Conservation (phyloP, 2,797 vertebrate species). For the Aplochiton taeniatus region DNA sequence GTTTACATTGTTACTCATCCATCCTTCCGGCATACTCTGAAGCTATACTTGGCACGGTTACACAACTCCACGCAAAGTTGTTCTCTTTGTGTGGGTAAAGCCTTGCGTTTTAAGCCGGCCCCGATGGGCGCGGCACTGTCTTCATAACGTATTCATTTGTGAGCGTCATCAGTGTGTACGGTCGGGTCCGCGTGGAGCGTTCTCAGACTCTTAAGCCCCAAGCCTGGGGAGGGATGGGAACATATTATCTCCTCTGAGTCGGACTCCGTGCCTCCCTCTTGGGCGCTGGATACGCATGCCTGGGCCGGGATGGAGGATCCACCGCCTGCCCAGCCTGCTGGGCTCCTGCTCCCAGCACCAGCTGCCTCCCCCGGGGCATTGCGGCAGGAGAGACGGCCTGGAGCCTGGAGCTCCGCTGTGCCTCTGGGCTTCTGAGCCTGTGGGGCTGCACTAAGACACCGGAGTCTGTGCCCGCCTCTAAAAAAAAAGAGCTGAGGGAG, state of each 20-base stretch:
- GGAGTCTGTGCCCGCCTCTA: conserved; percentile 30
- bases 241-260: conserved; percentile 55
- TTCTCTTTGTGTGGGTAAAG: conserved; percentile 53
- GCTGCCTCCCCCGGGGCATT: conserved; percentile 43
- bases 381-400: conserved; percentile 40
- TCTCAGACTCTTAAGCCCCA: conserved; percentile 50
- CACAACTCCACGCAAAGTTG: conserved; percentile 50
- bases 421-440: conserved; percentile 38
- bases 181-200: conserved; percentile 42
- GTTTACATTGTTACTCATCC: conserved; percentile 34
- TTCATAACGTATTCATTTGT: conserved; percentile 59
- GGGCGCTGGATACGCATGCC: conserved; percentile 57
- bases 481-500: conserved; percentile 23
- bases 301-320: conserved; percentile 49
- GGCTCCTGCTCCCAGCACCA: conserved; percentile 47
- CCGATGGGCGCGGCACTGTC: conserved; percentile 47
- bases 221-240: conserved; percentile 57
- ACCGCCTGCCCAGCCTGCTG: conserved; percentile 40
- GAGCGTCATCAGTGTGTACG: conserved; percentile 57
- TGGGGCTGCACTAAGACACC: conserved; percentile 49
- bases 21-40: conserved; percentile 34
- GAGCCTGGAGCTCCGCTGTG: conserved; percentile 1
- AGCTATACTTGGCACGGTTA: conserved; percentile 39
- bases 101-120: conserved; percentile 55
- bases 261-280: conserved; percentile 35